Percentiles rank a stretch among this genome's conserved stretches.
Evolutionary conservation across 2,113 vertebrate genomes (phyloP).

Genomic region (Mirounga angustirostris): DNA sequence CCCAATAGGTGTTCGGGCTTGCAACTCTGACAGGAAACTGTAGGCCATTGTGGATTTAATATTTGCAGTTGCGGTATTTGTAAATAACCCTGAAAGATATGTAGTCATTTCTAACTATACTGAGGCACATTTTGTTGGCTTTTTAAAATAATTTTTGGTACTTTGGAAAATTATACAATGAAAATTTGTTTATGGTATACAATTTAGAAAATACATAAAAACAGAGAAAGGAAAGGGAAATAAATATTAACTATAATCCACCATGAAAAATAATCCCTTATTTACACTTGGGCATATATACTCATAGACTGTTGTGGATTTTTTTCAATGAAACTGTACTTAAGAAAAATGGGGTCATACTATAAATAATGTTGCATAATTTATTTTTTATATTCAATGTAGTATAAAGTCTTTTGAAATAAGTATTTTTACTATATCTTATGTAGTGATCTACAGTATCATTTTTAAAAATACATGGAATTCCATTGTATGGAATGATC

Average conservation of each 20-base stretch:
- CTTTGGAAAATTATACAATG: conserved; percentile 15
- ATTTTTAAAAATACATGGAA: neutral
- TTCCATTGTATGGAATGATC: neutral
- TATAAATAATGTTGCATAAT: neutral
- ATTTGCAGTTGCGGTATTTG: neutral
- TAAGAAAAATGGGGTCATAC: neutral
- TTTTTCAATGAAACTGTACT: neutral
- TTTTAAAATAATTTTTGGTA: neutral
- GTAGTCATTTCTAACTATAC: neutral
- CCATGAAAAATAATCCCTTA: neutral
- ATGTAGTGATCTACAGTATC: neutral
- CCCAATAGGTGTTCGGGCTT: neutral
- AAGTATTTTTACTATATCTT: neutral
- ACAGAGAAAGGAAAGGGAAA: neutral
- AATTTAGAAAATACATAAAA: conserved; percentile 4
- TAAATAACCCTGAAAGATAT: neutral
- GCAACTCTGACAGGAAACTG: neutral
- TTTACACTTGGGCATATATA: neutral
- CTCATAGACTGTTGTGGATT: neutral
- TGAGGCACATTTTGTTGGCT: neutral
- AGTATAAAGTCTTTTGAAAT: neutral
- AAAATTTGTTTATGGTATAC: neutral
- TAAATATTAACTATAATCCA: neutral
- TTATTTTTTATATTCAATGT: neutral
- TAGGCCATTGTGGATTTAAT: neutral